Evolutionary conservation across 2,113 vertebrate genomes (phyloP).

Genomic region (Callospermophilus lateralis): DNA sequence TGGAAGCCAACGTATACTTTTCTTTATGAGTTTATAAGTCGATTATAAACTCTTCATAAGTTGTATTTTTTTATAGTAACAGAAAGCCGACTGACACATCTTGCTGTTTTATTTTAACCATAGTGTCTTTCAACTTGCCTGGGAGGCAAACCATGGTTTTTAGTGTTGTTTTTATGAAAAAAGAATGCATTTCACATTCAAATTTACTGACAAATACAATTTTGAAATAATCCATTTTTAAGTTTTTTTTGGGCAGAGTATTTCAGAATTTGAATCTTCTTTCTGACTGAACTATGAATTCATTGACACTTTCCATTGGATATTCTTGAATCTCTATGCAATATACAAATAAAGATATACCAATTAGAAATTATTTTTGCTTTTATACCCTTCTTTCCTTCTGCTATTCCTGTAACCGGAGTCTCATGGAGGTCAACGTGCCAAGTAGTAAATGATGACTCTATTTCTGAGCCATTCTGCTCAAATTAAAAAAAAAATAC

Average conservation of each 20-base stretch:
- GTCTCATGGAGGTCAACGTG: not conserved
- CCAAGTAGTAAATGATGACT: not conserved
- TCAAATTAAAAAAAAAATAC: not conserved
- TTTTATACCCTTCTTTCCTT: not conserved
- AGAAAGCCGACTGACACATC: not conserved
- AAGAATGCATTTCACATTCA: constrained; percentile 24
- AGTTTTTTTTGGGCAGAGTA: not conserved
- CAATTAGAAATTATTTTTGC: not conserved
- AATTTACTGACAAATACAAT: not conserved
- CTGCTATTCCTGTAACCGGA: not conserved
- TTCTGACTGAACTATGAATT: not conserved
- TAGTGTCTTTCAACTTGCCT: not conserved
- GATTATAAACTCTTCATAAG: not conserved
- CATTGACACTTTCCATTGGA: not conserved
- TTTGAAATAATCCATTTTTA: not conserved
- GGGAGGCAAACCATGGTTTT: not conserved
- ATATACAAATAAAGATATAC: not conserved
- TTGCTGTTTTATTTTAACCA: constrained; percentile 33
- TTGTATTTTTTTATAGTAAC: not conserved
- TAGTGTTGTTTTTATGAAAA: not conserved
- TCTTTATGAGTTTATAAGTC: not conserved
- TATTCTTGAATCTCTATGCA: not conserved
- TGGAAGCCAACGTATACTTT: not conserved
- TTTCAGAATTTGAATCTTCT: constrained; percentile 21
- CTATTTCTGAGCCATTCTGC: not conserved